A percentile compares a stretch with the other conserved stretches of the same genome.
These are phyloP conservation scores for Omphaloscelis lunosa DNA, from an alignment of 2,888 invertebrate genomes.

Conservation along the genomic window DNA sequence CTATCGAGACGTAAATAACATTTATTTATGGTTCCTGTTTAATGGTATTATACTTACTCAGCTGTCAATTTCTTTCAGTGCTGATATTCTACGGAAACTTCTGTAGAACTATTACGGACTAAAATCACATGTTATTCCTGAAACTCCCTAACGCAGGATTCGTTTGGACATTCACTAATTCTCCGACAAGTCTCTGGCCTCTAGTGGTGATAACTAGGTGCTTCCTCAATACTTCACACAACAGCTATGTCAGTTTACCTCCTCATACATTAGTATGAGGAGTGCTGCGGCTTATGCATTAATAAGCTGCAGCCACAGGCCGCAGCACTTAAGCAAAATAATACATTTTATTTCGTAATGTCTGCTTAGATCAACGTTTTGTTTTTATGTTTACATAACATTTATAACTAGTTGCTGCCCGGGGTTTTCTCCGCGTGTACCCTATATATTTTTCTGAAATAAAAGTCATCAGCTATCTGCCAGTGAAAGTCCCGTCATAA, in stretches of 20 bases:
- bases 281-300: no score
- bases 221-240: not conserved
- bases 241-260: not conserved
- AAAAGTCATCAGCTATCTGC: no score
- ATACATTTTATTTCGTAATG: slow-evolving; percentile 27
- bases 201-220: not conserved
- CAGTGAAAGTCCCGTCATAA: no score
- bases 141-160: not conserved
- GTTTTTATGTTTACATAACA: slow-evolving; percentile 34
- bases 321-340: not conserved
- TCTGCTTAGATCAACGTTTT: slow-evolving; percentile 24
- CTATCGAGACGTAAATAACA: no score
- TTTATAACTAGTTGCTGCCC: slow-evolving; percentile 11
- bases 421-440: no score
- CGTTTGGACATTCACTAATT: not conserved
- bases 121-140: not conserved
- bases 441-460: no score
- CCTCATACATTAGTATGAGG: no score
- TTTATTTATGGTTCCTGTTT: not conserved
- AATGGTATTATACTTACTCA: not conserved
- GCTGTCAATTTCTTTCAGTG: not conserved
- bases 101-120: not conserved
- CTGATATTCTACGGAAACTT: not conserved
- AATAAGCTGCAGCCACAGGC: no score
- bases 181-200: not conserved